Evolutionary conservation across 2,113 vertebrate species (phyloP).

Genomic region (Mobula hypostoma): DNA sequence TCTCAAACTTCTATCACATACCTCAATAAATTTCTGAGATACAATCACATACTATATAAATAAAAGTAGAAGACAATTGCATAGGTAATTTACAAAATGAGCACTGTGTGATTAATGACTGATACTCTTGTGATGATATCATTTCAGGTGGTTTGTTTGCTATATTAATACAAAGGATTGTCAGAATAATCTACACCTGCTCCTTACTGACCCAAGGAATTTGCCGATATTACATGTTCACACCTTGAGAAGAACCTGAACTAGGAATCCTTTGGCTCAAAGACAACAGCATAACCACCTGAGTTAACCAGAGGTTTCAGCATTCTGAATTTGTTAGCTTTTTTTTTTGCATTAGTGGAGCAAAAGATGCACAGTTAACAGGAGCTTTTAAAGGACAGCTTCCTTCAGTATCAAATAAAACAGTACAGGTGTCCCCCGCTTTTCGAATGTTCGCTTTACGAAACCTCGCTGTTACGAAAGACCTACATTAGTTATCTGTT

Average conservation of each 20-base stretch:
- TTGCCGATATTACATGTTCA: not conserved
- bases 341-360: not conserved
- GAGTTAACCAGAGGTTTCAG: not conserved
- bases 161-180: too few species aligned
- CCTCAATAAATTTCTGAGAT: not conserved
- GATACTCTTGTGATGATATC: not conserved
- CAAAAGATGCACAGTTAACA: not conserved
- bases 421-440: too few species aligned
- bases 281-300: not conserved
- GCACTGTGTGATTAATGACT: not conserved
- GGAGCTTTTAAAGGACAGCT: not conserved
- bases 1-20: not conserved
- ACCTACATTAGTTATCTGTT: too few species aligned
- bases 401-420: not conserved
- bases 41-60: not conserved
- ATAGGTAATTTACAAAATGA: not conserved
- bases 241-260: not conserved
- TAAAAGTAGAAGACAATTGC: not conserved
- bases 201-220: not conserved
- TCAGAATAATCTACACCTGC: not conserved
- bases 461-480: too few species aligned
- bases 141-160: too few species aligned
- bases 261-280: not conserved
- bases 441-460: too few species aligned
- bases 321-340: not conserved